Base-by-base conservation (phyloP, 2,888 invertebrate genomes). In the Nomada hirtipes region DNA sequence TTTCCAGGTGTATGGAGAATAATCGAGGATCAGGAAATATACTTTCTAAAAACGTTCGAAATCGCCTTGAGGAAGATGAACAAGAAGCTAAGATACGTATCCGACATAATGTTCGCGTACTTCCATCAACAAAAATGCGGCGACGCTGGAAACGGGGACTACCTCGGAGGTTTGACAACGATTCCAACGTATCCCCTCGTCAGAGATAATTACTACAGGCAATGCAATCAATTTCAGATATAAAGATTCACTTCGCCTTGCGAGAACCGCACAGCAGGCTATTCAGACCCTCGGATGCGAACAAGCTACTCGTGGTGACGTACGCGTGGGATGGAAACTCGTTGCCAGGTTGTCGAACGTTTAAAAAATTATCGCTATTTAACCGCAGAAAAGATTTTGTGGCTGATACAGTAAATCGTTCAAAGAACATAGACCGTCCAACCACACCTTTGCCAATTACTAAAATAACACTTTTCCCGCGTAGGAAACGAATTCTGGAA, bases 271-370 rank as follows among this genome's bases (percentile, higher is more conserved):
- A 93, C 76, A 91, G 90, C 76, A 92, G 90, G 77, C 77, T 94
- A 29, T 82, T 90, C 61, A 87, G 92, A 65, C 79, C 90, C 74
- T 86, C 88, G 3, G 93, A 93, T 60, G 85, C 91, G 23, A 91
- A 91, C 77, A 94, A 94, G 91, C 89, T 95, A 10, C 93, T 96
- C 20, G 95, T 96, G 0, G 95, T 96, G 47, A 96, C 96, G 0
- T 97, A 97, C 89, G 96, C 97, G 0, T 96, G 96, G 96, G 97
- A 97, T 90, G 96, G 96, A 10, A 97, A 97, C 89, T 95, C 97
- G 0, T 94, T 96, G 76, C 97, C 97, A 0, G 92, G 92, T 90
- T 83, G 47, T 70, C 15, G 15, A 70, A 57, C 20, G 20, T 61
- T 50, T 26, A 11, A 2, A 36, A 20, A 44, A 57, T 60, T 13